Evolutionary conservation across 2,888 invertebrate species (phyloP), one percentile per base, ranked within the genome.

Genomic region (Chloromyia formosa): DNA sequence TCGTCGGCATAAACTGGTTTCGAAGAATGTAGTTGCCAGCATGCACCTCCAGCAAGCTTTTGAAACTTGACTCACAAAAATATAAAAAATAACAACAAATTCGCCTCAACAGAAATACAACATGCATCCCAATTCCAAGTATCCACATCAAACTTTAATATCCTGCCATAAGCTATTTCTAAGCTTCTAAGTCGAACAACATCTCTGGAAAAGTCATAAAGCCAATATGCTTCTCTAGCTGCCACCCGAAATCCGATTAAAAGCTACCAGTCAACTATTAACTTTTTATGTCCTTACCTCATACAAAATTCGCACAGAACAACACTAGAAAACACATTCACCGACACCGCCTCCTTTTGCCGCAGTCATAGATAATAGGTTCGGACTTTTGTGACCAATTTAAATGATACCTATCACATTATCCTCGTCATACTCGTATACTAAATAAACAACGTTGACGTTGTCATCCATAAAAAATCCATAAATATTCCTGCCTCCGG

Each of bases 391-490:
- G 49, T 49, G 49, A 49, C 49, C 49, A 49, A 49, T 49, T 49
- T 49, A 49, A 49, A 49, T 49, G 49, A 49, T 49, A 49, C 49
- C 49, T 49, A 49, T 49, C 49, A 49, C 49, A 49, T 49, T 49
- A 49, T 49, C 3, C 27, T 7, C 27, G 27, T 35, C 27, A 35
- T 35, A 35, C n/a, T n/a, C n/a, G 27, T 35, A 35, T 35, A n/a
- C n/a, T n/a, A 35, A 35, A 35, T 35, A 35, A 35, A 35, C 27
- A 35, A 35, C 27, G 27, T 35, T 35, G 12, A 49, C 49, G 49
- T 49, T 49, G 27, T 49, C 12, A 49, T 49, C 49, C 49, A 49
- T 49, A 49, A 49, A 49, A 49, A 49, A 49, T 49, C 49, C 49
- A 49, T 49, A 49, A 49, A 49, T 49, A 49, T 49, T 49, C 49